phyloP scores from a whole-genome alignment of 2,113 vertebrate species.

The Garra rufa region DNA sequence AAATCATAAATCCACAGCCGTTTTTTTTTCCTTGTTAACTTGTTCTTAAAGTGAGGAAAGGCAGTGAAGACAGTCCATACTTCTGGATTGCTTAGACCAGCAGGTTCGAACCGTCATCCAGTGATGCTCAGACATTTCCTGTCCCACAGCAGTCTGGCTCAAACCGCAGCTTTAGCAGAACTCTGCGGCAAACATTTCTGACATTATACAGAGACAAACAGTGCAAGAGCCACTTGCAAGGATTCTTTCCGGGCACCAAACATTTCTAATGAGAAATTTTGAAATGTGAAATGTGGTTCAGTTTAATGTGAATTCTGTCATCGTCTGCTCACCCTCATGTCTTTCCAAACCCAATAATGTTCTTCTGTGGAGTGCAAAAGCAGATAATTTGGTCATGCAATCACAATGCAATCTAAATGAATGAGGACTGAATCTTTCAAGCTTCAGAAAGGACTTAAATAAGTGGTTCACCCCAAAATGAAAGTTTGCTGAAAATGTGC shows the following conservation, averaged over 20 bases:
- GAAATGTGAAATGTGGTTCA: background rate
- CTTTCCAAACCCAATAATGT: background rate
- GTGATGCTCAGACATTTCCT: constrained; percentile 35
- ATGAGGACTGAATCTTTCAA: background rate
- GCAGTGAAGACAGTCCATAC: background rate
- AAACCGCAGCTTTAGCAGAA: constrained; percentile 16
- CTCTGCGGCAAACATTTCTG: background rate
- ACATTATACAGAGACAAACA: background rate
- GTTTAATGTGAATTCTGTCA: background rate
- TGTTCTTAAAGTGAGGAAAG: constrained; percentile 6
- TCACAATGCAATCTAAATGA: background rate
- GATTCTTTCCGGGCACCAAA: background rate
- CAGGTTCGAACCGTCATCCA: constrained; percentile 38
- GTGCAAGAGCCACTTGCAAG: background rate
- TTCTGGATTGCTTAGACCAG: constrained; percentile 30
- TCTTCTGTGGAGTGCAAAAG: background rate
- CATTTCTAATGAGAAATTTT: background rate
- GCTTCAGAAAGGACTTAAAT: background rate
- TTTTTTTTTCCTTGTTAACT: background rate
- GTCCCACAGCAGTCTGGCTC: constrained; percentile 26
- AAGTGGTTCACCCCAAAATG: background rate
- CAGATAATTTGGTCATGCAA: constrained; percentile 6
- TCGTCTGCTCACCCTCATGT: background rate
- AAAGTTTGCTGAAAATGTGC: background rate
- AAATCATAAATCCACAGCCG: constrained; percentile 22